Evolutionary conservation across 2,888 invertebrate genomes (phyloP).

Genomic region (Hirtodrosophila histrioides): DNA sequence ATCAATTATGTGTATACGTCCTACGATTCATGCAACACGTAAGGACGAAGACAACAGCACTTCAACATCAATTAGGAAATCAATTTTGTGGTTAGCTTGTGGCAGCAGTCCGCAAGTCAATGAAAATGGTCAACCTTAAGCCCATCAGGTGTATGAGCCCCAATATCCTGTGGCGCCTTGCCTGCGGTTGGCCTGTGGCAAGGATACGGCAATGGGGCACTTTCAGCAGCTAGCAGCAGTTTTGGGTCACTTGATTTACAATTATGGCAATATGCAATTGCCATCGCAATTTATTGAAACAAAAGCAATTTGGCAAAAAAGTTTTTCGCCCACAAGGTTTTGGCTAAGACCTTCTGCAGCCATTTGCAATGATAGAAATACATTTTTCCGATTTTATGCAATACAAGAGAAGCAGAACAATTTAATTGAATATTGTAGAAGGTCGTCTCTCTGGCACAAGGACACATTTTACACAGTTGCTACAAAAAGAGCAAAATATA

Average conservation of each 20-base stretch:
- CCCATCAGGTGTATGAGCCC: slow-evolving; percentile 8
- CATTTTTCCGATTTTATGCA: slow-evolving; percentile 25
- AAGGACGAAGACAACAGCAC: slow-evolving; percentile 24
- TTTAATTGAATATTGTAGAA: slow-evolving; percentile 22
- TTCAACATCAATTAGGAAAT: slow-evolving; percentile 67
- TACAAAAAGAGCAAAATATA: slow-evolving; percentile 22
- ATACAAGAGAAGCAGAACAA: not conserved
- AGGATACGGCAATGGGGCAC: slow-evolving; percentile 3
- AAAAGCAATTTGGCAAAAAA: slow-evolving; percentile 17
- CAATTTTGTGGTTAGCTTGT: slow-evolving; percentile 59
- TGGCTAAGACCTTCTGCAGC: not conserved
- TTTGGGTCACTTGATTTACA: slow-evolving; percentile 37
- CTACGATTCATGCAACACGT: slow-evolving; percentile 7
- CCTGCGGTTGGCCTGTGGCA: slow-evolving; percentile 7
- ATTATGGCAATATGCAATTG: slow-evolving; percentile 23
- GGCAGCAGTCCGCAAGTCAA: slow-evolving; percentile 10
- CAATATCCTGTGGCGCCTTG: not conserved
- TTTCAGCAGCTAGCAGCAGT: slow-evolving; percentile 1
- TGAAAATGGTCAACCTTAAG: slow-evolving; percentile 3
- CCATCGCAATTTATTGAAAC: slow-evolving; percentile 18
- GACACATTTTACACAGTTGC: slow-evolving; percentile 3
- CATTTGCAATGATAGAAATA: slow-evolving; percentile 20
- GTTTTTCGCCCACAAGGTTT: slow-evolving; percentile 10
- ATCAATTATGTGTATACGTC: slow-evolving; percentile 19
- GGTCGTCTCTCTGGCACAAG: slow-evolving; percentile 9